Evolutionary conservation across 2,888 invertebrate species (phyloP).

Genomic region (Agrochola macilenta): DNA sequence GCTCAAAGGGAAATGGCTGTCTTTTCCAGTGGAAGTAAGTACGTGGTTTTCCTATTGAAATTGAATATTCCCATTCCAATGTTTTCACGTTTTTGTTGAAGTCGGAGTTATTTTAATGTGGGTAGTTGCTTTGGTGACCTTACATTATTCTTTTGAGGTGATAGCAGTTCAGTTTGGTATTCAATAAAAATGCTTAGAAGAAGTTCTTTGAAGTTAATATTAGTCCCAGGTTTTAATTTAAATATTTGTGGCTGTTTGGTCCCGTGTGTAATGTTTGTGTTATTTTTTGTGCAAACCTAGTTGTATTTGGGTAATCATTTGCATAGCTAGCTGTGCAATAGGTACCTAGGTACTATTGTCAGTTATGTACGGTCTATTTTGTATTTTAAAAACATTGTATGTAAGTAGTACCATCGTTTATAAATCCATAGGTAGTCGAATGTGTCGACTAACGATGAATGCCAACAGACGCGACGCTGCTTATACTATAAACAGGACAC

Average conservation of each 20-base stretch:
- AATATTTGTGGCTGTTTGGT: background rate
- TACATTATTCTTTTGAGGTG: background rate
- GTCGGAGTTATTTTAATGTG: background rate
- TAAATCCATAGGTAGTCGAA: background rate
- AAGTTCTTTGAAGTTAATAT: too few relatives aligned
- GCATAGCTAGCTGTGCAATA: background rate
- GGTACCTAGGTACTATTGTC: background rate
- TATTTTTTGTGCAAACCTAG: background rate
- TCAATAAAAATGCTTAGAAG: background rate
- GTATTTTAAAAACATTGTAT: background rate
- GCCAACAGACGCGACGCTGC: slow-evolving; percentile 34
- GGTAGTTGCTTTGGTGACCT: background rate
- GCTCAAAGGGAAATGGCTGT: slow-evolving; percentile 47
- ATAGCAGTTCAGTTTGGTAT: background rate
- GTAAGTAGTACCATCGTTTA: background rate
- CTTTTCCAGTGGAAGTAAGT: slow-evolving; percentile 7
- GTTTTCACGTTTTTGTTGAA: slow-evolving; percentile 4
- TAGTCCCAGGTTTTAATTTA: too few relatives aligned
- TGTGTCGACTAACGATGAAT: slow-evolving; percentile 32
- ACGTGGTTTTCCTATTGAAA: slow-evolving; percentile 27
- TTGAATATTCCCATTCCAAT: background rate
- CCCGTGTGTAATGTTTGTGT: background rate
- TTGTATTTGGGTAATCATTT: background rate
- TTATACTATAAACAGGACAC: slow-evolving; percentile 72
- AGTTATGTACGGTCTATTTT: background rate